These are phyloP conservation scores for Myotis vivesi DNA, from an alignment of 2,797 vertebrate species.

Conservation along the genomic window DNA sequence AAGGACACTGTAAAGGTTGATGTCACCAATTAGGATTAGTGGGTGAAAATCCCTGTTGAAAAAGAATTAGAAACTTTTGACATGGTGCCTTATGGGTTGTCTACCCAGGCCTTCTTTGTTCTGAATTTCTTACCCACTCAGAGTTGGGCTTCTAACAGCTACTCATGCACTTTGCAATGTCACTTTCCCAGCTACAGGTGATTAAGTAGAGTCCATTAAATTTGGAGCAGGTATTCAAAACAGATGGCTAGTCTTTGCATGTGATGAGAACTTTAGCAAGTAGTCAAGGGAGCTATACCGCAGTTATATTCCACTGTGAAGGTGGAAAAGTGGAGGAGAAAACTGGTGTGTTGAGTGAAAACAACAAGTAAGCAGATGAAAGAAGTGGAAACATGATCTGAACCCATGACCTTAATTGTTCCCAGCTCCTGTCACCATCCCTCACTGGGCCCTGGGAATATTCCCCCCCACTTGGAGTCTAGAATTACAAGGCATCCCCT, in stretches of 20 bases:
- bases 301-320: neutral
- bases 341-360: neutral
- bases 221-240: neutral
- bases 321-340: neutral
- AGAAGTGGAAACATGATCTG: neutral
- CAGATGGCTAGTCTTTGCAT: neutral
- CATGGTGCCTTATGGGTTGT: rapidly evolving
- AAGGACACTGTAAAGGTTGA: neutral
- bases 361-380: neutral
- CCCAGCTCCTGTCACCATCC: neutral
- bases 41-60: neutral
- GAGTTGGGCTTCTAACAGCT: neutral
- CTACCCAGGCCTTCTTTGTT: neutral
- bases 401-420: neutral
- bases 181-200: neutral
- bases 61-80: neutral
- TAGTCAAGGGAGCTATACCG: neutral
- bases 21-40: neutral
- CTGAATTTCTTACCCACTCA: neutral
- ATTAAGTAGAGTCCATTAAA: neutral
- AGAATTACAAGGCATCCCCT: neutral
- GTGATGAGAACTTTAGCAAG: neutral
- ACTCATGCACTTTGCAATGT: neutral
- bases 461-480: neutral
- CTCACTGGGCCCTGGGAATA: neutral